Conservation (phyloP, 1,140 invertebrate genomes). For the Diorhabda carinulata region DNA sequence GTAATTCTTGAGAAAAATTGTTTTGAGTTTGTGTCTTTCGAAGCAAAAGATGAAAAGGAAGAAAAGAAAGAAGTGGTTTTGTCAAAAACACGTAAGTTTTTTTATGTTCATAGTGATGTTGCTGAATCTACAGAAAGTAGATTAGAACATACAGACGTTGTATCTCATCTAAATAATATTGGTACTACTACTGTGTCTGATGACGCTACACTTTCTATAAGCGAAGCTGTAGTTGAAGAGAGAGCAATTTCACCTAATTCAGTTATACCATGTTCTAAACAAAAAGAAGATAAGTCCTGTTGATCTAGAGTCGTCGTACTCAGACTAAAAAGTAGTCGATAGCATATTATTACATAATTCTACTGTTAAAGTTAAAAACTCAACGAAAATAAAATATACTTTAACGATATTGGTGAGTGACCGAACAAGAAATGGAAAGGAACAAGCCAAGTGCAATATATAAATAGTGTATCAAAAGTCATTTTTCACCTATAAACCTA, state of each 20-base stretch:
- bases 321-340: neutral
- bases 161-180: conserved; percentile 1
- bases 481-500: conserved; percentile 6
- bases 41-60: too few relatives aligned
- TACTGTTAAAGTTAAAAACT: too few relatives aligned
- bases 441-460: conserved; percentile 18
- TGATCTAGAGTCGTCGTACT: conserved; percentile 1
- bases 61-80: too few relatives aligned
- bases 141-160: conserved; percentile 1
- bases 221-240: conserved; percentile 12
- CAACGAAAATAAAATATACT: too few relatives aligned
- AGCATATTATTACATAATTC: too few relatives aligned
- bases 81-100: neutral
- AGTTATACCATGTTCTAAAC: conserved; percentile 9
- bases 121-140: conserved; percentile 13
- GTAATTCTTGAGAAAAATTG: too few relatives aligned
- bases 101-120: conserved; percentile 9
- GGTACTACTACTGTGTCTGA: neutral
- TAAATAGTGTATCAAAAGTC: conserved; percentile 13
- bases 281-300: conserved; percentile 8
- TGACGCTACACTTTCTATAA: conserved; percentile 10
- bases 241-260: conserved; percentile 10
- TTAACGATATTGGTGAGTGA: neutral
- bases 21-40: too few relatives aligned
- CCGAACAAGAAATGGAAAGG: conserved; percentile 14